Evolutionary conservation across 1,140 invertebrate genomes (phyloP).

Genomic region (Drosophila parabipectinata): DNA sequence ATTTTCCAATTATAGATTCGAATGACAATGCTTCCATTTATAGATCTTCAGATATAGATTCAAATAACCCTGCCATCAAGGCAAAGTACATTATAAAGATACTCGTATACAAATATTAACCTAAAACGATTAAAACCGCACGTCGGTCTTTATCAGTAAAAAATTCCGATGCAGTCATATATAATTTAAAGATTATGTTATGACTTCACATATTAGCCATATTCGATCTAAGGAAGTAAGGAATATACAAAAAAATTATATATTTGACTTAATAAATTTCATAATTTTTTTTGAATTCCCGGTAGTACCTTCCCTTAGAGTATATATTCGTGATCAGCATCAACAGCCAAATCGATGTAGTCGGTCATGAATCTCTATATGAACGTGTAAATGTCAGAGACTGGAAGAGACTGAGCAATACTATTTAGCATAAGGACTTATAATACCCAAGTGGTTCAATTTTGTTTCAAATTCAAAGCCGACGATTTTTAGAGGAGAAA

Average conservation of each 20-base stretch:
- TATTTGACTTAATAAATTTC: too few relatives aligned
- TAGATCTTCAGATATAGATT: not conserved
- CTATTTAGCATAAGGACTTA: too few relatives aligned
- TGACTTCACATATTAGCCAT: conserved; percentile 1
- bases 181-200: conserved; percentile 8
- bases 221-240: not conserved
- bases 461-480: too few relatives aligned
- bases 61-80: not conserved
- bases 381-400: too few relatives aligned
- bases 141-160: conserved; percentile 27
- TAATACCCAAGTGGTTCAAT: too few relatives aligned
- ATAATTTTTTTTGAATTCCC: too few relatives aligned
- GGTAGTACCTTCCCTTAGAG: too few relatives aligned
- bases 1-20: not conserved
- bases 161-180: conserved; percentile 26
- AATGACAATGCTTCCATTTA: not conserved
- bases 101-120: not conserved
- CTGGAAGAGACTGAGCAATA: too few relatives aligned
- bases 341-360: too few relatives aligned
- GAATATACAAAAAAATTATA: not conserved
- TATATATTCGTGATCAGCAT: too few relatives aligned
- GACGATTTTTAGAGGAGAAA: too few relatives aligned
- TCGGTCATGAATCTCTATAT: too few relatives aligned
- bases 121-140: conserved; percentile 11
- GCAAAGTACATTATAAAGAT: conserved; percentile 1